Evolutionary conservation across 2,888 invertebrate genomes (phyloP).

Genomic region (Dynastes grantii): DNA sequence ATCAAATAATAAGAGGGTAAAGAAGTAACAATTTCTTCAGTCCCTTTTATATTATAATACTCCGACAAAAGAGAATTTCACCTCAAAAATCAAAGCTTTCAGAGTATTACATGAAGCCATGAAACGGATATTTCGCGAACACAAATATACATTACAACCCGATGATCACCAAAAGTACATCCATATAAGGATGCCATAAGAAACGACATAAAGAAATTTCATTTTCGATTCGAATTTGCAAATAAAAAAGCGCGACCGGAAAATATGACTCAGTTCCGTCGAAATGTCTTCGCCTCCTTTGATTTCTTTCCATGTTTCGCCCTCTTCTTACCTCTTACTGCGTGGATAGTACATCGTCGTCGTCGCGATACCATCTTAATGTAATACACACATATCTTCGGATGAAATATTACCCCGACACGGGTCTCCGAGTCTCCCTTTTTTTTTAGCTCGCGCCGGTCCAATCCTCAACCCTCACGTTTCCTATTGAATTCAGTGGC

Average conservation of each 20-base stretch:
- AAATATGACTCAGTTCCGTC: constrained; percentile 31
- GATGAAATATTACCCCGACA: constrained; percentile 42
- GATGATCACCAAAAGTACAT: not conserved
- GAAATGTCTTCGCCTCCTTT: constrained; percentile 24
- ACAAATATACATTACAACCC: not conserved
- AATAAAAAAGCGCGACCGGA: constrained; percentile 32
- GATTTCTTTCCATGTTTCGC: constrained; percentile 31
- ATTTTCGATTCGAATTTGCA: constrained; percentile 27
- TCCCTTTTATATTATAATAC: no score
- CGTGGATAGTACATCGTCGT: constrained; percentile 14
- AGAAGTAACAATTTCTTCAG: no score
- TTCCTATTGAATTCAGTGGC: constrained; percentile 33
- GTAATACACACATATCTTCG: constrained; percentile 35
- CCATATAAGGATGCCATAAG: not conserved
- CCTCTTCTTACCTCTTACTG: not conserved
- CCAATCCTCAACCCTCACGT: not conserved
- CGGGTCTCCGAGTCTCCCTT: not conserved
- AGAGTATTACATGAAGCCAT: no score
- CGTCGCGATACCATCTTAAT: constrained; percentile 34
- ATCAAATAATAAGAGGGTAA: no score
- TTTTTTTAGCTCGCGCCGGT: not conserved
- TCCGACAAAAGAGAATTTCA: no score
- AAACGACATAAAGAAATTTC: constrained; percentile 37
- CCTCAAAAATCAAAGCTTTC: no score
- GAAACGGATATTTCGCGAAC: not conserved